A percentile compares a stretch with the other conserved stretches of the same genome.
Evolutionary conservation across 2,888 invertebrate genomes (phyloP).

Genomic region (Drosophila maculinotata): DNA sequence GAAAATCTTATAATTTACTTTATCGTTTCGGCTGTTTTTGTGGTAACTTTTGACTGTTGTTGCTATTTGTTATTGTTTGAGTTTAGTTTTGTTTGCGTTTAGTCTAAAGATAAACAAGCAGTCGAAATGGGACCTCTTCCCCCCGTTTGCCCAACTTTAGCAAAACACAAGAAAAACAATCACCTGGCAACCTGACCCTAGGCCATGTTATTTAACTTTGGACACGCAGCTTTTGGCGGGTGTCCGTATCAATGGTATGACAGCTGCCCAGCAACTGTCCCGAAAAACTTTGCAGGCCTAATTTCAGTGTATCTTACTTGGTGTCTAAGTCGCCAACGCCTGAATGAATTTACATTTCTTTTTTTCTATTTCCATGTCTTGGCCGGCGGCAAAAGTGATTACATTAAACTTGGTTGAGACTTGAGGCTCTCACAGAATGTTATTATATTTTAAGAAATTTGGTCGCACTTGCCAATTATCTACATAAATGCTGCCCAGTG

Average conservation of each 20-base stretch:
- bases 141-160: conserved; percentile 1
- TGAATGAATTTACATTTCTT: conserved; percentile 8
- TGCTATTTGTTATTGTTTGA: conserved; percentile 59
- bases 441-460: conserved; percentile 60
- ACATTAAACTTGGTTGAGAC: conserved; percentile 57
- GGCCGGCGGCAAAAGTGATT: conserved; percentile 65
- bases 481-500: conserved; percentile 51
- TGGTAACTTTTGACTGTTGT: conserved; percentile 53
- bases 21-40: conserved; percentile 34
- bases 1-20: conserved; percentile 71
- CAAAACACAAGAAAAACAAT: conserved; percentile 35
- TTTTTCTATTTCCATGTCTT: conserved; percentile 24
- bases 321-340: conserved; percentile 18
- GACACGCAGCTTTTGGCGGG: conserved; percentile 65
- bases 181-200: conserved; percentile 59
- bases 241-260: conserved; percentile 55
- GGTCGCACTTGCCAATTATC: conserved; percentile 56
- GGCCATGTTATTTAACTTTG: conserved; percentile 72
- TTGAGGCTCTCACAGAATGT: conserved; percentile 37
- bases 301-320: conserved; percentile 5
- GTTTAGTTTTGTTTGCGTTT: conserved; percentile 71
- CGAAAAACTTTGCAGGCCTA: conserved; percentile 35
- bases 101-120: conserved; percentile 68
- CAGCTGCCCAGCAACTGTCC: conserved; percentile 33
- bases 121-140: conserved; percentile 17